These are phyloP conservation scores for Eristalis arbustorum DNA, from an alignment of 2,888 invertebrate species.

Conservation along the genomic window DNA sequence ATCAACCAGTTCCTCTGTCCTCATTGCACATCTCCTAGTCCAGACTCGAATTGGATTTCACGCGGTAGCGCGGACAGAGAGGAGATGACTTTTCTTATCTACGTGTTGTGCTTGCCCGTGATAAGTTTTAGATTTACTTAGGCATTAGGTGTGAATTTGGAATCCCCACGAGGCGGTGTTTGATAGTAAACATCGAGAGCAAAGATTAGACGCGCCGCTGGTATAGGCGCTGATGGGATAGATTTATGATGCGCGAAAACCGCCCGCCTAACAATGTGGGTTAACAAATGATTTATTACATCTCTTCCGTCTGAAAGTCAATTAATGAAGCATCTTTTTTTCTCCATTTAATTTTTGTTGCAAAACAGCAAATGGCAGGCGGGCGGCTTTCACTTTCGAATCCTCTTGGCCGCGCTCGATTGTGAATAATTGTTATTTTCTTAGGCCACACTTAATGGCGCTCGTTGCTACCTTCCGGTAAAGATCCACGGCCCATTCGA, in stretches of 20 bases:
- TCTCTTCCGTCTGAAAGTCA: neutral
- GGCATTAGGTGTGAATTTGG: constrained; percentile 1
- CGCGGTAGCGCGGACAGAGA: neutral
- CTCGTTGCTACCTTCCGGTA: neutral
- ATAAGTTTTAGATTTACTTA: constrained; percentile 18
- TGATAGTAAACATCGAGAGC: constrained; percentile 19
- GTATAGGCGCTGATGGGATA: neutral
- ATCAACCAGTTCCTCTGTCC: neutral
- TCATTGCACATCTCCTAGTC: neutral
- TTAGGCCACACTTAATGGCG: constrained; percentile 5
- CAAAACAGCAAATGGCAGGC: neutral
- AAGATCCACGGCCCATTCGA: neutral
- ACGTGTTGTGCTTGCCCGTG: neutral
- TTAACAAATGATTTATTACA: constrained; percentile 33
- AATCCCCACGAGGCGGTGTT: neutral
- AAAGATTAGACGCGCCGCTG: too few relatives aligned
- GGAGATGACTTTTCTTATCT: constrained; percentile 9
- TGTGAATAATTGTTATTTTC: constrained; percentile 19
- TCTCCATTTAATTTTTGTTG: neutral
- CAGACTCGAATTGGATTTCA: neutral
- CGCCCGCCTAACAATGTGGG: neutral
- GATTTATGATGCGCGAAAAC: constrained; percentile 29
- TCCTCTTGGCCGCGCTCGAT: neutral
- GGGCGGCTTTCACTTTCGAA: constrained; percentile 33
- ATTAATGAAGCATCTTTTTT: neutral